These are phyloP conservation scores for Motacilla alba DNA, from an alignment of 2,113 vertebrate genomes.

Conservation along the genomic window DNA sequence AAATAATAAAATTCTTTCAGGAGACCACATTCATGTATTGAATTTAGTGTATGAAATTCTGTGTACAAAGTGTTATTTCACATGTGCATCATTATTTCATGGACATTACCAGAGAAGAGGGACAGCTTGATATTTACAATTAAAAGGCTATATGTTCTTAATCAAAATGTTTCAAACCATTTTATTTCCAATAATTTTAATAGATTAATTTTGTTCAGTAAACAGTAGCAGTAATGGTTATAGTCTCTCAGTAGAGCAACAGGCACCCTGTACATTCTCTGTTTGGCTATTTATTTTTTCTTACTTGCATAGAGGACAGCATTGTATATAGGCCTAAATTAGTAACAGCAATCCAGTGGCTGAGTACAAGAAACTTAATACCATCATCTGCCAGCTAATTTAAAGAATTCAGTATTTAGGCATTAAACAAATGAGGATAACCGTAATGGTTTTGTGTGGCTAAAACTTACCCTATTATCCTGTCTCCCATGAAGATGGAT, in stretches of 20 bases:
- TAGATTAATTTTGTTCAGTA: neutral
- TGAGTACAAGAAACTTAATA: neutral
- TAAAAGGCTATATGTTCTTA: neutral
- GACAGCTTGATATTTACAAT: neutral
- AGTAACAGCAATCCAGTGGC: neutral
- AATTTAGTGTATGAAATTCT: neutral
- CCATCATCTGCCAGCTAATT: neutral
- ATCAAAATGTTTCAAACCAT: neutral
- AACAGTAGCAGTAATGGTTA: neutral
- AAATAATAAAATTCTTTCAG: neutral
- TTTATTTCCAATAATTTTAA: neutral
- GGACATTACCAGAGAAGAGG: neutral
- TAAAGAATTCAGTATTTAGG: neutral
- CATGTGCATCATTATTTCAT: neutral
- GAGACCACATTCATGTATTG: neutral
- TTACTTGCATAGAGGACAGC: neutral
- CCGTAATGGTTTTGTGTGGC: neutral
- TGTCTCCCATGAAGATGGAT: neutral
- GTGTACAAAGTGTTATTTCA: neutral
- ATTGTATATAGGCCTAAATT: neutral
- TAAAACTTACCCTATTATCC: neutral
- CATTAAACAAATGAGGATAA: neutral
- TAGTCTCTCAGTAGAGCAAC: neutral
- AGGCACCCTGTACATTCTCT: neutral
- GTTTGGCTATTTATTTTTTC: too few species aligned